Evolutionary conservation across 92 coral and sea anemone species (phyloP), one percentile per base, ranked within the genome.

Genomic region (Epizoanthus illoricatus): DNA sequence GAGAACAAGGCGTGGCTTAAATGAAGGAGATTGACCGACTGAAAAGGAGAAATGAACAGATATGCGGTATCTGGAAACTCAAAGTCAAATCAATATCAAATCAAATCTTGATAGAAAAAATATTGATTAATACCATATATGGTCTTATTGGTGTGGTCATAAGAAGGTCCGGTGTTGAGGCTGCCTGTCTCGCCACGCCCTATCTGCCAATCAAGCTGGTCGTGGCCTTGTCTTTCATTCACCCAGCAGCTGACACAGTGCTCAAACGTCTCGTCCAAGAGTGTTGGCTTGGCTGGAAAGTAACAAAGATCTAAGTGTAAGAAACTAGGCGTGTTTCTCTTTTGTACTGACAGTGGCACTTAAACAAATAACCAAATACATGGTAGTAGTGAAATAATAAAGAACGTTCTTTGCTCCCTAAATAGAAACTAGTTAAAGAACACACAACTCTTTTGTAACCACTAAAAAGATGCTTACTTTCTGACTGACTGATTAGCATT

Each of bases 171-270:
- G 3, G 97, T 93, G 83, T 84, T 86, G 20, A 90, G 87, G 64
- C 87, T 88, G 15, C 89, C 87, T 18, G 97, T 93, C 57, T 90
- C 88, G 19, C 97, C 97, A 9, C 97, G 97, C 16, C 97, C 97
- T 2, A 93, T 88, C 55, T 72, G 62, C 94, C 94, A 93, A 73
- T 93, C 97, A 87, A 93, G 71, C 71, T 90, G 91, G 61, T 93
- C 97, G 39, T 93, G 97, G 7, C 99, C 99, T 11, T 85, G 47
- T 3, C 89, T 84, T 57, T 93, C 94, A 63, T 97, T 97, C 7
- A 0, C 5, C 99, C 99, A 97, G n/a, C 98, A 93, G 86, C 98
- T 93, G 42, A 9, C n/a, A 41, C 98, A 94, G 39, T 80, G 76
- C 69, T 97, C 99, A 42, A 97, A 93, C 80, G 83, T 63, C 21